Evolutionary conservation across 2,888 invertebrate genomes (phyloP).

Genomic region (Blera fallax): DNA sequence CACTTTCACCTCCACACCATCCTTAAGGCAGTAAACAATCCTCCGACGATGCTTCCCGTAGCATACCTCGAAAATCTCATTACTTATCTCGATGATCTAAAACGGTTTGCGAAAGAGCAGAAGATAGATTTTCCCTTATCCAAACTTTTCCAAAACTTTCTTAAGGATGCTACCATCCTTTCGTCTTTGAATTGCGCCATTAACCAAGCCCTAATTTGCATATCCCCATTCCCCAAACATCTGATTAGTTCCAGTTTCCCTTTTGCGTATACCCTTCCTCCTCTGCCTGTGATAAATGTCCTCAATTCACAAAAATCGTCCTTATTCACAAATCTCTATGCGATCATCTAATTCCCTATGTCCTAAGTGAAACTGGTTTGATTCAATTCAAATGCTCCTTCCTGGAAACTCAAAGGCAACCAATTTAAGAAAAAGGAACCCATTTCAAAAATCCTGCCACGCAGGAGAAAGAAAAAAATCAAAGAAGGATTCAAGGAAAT

Average conservation of each 20-base stretch:
- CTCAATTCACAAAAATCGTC: neutral
- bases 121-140: neutral
- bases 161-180: neutral
- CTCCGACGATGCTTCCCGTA: too few relatives aligned
- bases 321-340: neutral
- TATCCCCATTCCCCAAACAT: neutral
- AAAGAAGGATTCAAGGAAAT: neutral
- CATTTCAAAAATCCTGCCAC: neutral
- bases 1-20: too few relatives aligned
- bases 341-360: neutral
- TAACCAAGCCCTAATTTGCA: neutral
- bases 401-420: neutral
- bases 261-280: neutral
- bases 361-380: neutral
- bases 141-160: neutral
- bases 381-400: constrained; percentile 5
- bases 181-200: neutral
- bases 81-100: neutral
- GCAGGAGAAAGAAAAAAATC: neutral
- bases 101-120: neutral
- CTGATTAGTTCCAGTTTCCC: neutral
- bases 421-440: neutral
- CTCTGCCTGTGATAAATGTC: neutral
- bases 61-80: neutral
- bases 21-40: too few relatives aligned